Evolutionary conservation across 2,113 vertebrate genomes (phyloP).

Genomic region (Pedionomus torquatus): DNA sequence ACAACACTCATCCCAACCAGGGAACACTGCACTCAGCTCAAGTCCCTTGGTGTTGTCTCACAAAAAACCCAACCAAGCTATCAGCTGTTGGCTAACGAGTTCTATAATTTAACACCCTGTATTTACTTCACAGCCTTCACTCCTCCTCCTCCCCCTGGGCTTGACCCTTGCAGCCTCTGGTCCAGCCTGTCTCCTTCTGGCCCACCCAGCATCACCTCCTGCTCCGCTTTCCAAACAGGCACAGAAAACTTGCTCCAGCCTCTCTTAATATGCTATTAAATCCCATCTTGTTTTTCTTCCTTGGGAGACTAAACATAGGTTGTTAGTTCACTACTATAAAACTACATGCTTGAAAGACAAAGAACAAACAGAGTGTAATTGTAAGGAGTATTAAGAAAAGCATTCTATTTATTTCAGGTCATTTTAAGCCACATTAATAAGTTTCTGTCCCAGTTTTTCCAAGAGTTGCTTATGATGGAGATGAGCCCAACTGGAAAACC

Average conservation of each 20-base stretch:
- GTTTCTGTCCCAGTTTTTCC: not conserved
- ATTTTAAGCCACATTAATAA: constrained; percentile 21
- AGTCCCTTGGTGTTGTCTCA: not conserved
- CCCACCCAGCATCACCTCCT: not conserved
- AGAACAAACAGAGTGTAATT: constrained; percentile 8
- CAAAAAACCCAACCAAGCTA: not conserved
- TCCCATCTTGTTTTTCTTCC: constrained; percentile 20
- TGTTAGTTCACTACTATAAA: constrained; percentile 39
- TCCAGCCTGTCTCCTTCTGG: not conserved
- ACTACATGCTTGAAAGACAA: not conserved
- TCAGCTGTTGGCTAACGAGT: not conserved
- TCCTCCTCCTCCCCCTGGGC: not conserved
- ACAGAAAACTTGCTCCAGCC: not conserved
- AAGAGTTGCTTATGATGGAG: constrained; percentile 38
- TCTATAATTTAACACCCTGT: not conserved
- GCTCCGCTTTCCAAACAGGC: not conserved
- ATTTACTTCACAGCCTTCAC: not conserved
- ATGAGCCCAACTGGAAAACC: constrained; percentile 42
- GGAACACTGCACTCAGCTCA: not conserved
- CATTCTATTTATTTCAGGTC: not conserved
- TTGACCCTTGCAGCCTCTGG: not conserved
- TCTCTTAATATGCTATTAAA: not conserved
- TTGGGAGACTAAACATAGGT: constrained; percentile 24
- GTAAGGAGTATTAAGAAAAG: not conserved
- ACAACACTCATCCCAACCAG: not conserved